Evolutionary conservation across 2,113 vertebrate genomes (phyloP).

Genomic region (Triplophysa siluroides): DNA sequence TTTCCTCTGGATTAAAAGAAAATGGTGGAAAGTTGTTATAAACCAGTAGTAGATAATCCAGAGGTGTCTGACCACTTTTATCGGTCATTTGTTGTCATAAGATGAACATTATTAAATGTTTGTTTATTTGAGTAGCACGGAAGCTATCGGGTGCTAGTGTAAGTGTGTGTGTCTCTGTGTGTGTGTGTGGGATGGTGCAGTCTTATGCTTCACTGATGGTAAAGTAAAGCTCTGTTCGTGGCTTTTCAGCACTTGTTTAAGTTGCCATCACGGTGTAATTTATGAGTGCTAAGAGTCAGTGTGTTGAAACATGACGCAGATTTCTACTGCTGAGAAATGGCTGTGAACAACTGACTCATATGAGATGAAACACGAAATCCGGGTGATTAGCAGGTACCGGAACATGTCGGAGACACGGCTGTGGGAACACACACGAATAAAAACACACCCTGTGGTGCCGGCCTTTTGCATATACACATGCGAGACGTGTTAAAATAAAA

Average conservation of each 20-base stretch:
- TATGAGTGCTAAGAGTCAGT: slow-evolving; percentile 71
- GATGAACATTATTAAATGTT: background rate
- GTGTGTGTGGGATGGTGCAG: slow-evolving; percentile 70
- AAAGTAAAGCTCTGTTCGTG: slow-evolving; percentile 78
- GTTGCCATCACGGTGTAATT: slow-evolving; percentile 74
- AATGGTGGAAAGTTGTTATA: too few relatives aligned
- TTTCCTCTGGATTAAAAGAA: too few relatives aligned
- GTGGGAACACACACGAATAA: slow-evolving; percentile 52
- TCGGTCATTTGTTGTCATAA: too few relatives aligned
- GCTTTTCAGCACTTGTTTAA: slow-evolving; percentile 79
- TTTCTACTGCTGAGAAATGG: slow-evolving; percentile 69
- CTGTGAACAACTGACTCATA: slow-evolving; percentile 71
- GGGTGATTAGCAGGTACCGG: slow-evolving; percentile 70
- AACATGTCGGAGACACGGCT: slow-evolving; percentile 38
- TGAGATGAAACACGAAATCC: slow-evolving; percentile 70
- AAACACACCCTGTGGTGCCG: slow-evolving; percentile 34
- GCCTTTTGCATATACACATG: background rate
- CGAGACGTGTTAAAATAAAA: slow-evolving; percentile 11
- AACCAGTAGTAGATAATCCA: too few relatives aligned
- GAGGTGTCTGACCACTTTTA: too few relatives aligned
- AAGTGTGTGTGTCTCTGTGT: slow-evolving; percentile 55
- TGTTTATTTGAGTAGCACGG: background rate
- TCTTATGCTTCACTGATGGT: slow-evolving; percentile 71
- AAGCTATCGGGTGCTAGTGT: background rate
- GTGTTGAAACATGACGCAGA: slow-evolving; percentile 68